These are phyloP conservation scores for Vesta saturnalis DNA, from an alignment of 2,888 invertebrate genomes.

Conservation along the genomic window DNA sequence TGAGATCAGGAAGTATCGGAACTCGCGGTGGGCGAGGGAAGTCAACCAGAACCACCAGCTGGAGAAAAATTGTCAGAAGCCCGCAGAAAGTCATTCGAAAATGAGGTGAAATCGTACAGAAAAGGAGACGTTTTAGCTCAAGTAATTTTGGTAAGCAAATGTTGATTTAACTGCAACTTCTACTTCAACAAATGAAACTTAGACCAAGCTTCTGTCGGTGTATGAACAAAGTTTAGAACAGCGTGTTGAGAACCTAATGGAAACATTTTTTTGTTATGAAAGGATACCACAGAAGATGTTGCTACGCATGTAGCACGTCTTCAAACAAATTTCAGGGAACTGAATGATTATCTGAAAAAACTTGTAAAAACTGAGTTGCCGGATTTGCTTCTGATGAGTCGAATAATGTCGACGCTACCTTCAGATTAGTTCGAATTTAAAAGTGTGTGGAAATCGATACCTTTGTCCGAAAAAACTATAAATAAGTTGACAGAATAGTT, in stretches of 20 bases:
- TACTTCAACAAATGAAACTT: not conserved
- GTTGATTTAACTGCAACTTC: conserved; percentile 3
- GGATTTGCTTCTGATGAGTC: not conserved
- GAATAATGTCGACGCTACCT: conserved; percentile 6
- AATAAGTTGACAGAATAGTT: not conserved
- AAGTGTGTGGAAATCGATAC: conserved; percentile 4
- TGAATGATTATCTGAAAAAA: not conserved
- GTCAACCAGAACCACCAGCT: not conserved
- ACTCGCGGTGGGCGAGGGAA: not conserved
- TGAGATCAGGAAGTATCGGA: not conserved
- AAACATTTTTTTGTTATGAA: not conserved
- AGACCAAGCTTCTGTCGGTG: not conserved
- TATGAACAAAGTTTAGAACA: not conserved
- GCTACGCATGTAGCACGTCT: not conserved
- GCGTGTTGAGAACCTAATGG: not conserved
- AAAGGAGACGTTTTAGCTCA: not conserved
- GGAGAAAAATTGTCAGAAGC: not conserved
- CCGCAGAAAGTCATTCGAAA: not conserved
- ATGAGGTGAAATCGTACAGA: not conserved
- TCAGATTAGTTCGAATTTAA: conserved; percentile 8
- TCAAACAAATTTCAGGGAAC: not conserved
- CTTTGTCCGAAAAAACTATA: not conserved
- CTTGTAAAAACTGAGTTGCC: not conserved
- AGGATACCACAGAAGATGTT: not conserved
- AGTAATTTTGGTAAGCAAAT: not conserved